phyloP scores from a whole-genome alignment of 2,888 invertebrate species.

The Trachelus troglodyta region DNA sequence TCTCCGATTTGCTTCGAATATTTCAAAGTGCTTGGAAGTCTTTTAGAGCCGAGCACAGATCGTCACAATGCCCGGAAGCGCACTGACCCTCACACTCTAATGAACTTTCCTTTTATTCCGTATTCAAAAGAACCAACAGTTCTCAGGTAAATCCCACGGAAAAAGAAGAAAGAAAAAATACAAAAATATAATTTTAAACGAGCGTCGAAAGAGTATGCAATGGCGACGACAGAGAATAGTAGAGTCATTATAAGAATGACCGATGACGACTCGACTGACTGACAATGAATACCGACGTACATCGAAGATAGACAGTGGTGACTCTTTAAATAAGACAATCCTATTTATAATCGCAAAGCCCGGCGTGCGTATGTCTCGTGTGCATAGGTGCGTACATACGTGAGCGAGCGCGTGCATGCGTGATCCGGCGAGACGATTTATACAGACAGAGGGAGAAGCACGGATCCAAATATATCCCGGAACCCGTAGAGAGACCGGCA shows the following conservation, averaged over 20 bases:
- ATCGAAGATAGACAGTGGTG: neutral
- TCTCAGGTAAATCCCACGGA: no score
- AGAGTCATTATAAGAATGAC: neutral
- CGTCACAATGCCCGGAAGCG: neutral
- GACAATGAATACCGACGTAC: neutral
- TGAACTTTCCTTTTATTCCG: neutral
- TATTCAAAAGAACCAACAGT: no score
- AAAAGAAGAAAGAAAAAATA: neutral
- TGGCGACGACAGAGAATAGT: neutral
- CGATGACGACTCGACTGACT: neutral
- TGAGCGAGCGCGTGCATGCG: neutral
- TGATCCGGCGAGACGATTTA: slow-evolving; percentile 22
- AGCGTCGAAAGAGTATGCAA: neutral
- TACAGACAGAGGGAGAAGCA: slow-evolving; percentile 13
- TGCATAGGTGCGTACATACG: neutral
- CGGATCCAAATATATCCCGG: slow-evolving; percentile 42
- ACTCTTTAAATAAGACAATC: neutral
- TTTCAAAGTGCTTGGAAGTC: no score
- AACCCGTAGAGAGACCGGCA: slow-evolving; percentile 33
- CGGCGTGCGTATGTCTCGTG: neutral
- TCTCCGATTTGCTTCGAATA: no score
- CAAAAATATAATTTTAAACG: neutral
- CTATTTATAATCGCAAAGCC: neutral
- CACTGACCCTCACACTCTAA: neutral
- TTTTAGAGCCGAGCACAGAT: neutral